These are phyloP conservation scores for Acrocephalus scirpaceus DNA, from an alignment of 2,797 vertebrate species.

Conservation along the genomic window DNA sequence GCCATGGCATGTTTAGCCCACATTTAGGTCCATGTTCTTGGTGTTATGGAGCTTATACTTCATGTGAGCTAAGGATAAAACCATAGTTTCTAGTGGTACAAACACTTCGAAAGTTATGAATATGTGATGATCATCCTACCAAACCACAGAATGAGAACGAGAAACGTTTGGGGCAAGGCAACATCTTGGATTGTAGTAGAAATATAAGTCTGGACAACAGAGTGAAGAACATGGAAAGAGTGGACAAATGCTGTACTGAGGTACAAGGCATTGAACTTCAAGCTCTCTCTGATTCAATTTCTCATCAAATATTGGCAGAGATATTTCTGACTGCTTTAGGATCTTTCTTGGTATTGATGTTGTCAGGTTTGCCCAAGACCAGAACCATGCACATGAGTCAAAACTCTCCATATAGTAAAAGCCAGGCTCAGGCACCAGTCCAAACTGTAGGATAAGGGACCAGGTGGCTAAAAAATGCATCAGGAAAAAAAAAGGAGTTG, in stretches of 20 bases:
- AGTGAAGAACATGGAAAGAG: not conserved
- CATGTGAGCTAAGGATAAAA: not conserved
- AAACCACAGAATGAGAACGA: not conserved
- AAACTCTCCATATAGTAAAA: not conserved
- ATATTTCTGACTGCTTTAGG: not conserved
- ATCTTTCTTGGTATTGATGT: not conserved
- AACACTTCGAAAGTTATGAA: not conserved
- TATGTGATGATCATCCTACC: not conserved
- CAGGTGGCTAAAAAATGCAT: not conserved
- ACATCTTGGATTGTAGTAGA: not conserved
- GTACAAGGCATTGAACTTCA: accelerated
- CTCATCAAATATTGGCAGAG: not conserved
- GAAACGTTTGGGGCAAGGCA: not conserved
- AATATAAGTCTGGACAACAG: accelerated
- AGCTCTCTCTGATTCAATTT: not conserved
- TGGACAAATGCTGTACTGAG: not conserved
- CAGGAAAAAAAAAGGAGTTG: not conserved
- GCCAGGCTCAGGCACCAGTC: not conserved
- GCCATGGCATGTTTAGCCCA: not conserved
- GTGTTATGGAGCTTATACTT: not conserved
- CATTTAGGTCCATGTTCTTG: not conserved
- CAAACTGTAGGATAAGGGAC: not conserved
- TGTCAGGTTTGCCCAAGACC: not conserved
- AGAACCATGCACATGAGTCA: accelerated
- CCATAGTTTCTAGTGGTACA: not conserved